phyloP scores from a whole-genome alignment of 1,140 invertebrate genomes.

The Oryctes rhinoceros region DNA sequence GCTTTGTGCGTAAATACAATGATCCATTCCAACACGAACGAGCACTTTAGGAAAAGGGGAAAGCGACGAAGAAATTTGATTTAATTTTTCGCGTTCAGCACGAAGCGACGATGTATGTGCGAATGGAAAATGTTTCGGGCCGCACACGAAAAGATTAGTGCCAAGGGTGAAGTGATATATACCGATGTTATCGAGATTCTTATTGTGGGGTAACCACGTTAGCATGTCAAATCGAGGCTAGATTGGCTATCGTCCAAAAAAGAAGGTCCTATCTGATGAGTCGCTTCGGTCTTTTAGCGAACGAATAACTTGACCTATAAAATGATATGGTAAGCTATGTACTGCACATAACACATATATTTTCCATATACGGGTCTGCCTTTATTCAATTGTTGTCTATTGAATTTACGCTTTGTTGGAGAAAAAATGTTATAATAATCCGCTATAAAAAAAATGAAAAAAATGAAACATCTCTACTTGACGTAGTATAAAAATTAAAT shows the following conservation, averaged over 20 bases:
- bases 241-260: conserved; percentile 2
- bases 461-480: no score
- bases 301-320: neutral
- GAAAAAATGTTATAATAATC: no score
- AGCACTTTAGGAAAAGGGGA: neutral
- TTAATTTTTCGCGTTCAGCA: no score
- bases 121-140: no score
- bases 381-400: no score
- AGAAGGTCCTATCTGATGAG: neutral
- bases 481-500: no score
- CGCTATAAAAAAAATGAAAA: no score
- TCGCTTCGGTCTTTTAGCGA: neutral
- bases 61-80: no score
- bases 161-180: conserved; percentile 7
- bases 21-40: neutral
- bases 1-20: neutral
- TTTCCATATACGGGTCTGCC: no score
- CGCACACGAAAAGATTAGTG: no score
- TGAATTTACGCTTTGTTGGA: no score
- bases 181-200: neutral
- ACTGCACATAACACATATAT: neutral
- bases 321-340: neutral
- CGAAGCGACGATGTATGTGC: no score
- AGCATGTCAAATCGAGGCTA: neutral
- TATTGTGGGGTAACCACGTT: neutral